A percentile compares a stretch with the other conserved stretches of the same genome.
phyloP scores from a whole-genome alignment of 35 echinoderm and acorn worm species.

The Lytechinus pictus region DNA sequence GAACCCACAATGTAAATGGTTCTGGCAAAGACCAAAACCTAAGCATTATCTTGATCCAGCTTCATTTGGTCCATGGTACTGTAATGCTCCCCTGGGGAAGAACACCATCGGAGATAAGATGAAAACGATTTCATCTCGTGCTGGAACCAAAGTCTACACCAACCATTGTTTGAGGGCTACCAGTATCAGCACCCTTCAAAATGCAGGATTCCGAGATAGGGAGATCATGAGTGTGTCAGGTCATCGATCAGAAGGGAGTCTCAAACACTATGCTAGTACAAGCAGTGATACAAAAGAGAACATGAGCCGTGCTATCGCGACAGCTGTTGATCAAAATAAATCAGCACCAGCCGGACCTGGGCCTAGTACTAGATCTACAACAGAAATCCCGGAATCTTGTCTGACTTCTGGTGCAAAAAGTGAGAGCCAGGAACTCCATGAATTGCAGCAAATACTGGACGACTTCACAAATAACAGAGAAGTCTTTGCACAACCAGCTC shows the following conservation, averaged over 20 bases:
- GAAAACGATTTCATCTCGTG: background rate
- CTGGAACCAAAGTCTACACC: background rate
- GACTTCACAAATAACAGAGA: background rate
- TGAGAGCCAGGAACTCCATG: slow-evolving; percentile 7
- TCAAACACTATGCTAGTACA: slow-evolving; percentile 29
- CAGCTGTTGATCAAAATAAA: slow-evolving; percentile 25
- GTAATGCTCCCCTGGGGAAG: slow-evolving; percentile 31
- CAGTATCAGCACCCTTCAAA: background rate
- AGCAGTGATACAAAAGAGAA: background rate
- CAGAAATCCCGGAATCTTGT: no score
- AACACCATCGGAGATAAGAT: slow-evolving; percentile 41
- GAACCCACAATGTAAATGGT: slow-evolving; percentile 40
- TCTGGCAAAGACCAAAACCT: slow-evolving; percentile 38
- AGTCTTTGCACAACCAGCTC: no score
- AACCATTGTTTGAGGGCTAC: slow-evolving; percentile 50
- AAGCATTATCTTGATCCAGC: background rate
- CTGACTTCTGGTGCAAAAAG: background rate
- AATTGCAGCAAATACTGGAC: background rate
- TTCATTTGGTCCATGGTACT: slow-evolving; percentile 48
- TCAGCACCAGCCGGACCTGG: background rate
- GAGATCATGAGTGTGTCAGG: no score
- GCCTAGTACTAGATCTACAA: background rate
- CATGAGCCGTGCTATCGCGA: slow-evolving; percentile 21
- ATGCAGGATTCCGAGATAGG: slow-evolving; percentile 36
- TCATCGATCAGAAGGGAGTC: slow-evolving; percentile 21